A percentile compares a stretch with the other conserved stretches of the same genome.
Evolutionary conservation across 2,113 vertebrate species (phyloP).

Genomic region (Sturnira hondurensis): DNA sequence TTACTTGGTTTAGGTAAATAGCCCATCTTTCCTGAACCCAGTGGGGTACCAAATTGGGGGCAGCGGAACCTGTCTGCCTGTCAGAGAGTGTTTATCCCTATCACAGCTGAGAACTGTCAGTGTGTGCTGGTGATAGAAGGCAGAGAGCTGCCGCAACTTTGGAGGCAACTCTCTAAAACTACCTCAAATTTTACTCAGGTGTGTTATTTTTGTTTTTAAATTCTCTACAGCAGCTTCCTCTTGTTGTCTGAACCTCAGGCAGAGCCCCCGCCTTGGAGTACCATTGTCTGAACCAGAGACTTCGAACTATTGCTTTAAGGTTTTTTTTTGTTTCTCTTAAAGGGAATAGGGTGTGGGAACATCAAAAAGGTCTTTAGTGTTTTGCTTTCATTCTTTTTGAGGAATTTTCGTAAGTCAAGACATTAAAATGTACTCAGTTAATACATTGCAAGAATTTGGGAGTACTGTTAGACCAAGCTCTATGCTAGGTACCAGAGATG

Average conservation of each 20-base stretch:
- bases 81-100: background rate
- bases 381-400: background rate
- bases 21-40: background rate
- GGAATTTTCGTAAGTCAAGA: background rate
- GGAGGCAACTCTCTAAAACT: too few relatives aligned
- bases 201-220: background rate
- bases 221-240: background rate
- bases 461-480: background rate
- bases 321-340: background rate
- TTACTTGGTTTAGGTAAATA: background rate
- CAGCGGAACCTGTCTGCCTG: background rate
- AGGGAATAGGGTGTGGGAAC: rapidly evolving
- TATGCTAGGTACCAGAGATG: background rate
- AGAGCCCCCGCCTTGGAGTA: background rate
- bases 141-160: too few relatives aligned
- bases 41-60: rapidly evolving
- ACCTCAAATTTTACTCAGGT: too few relatives aligned
- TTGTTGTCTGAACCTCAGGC: background rate
- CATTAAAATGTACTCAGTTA: background rate
- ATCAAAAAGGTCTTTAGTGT: background rate
- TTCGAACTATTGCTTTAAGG: background rate
- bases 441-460: background rate
- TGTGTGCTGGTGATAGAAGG: background rate
- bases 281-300: background rate
- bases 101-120: background rate